A percentile compares a stretch with the other conserved stretches of the same genome.
These are phyloP conservation scores for Potamarius usumacintae DNA, from an alignment of 2,113 vertebrate genomes.

Conservation along the genomic window DNA sequence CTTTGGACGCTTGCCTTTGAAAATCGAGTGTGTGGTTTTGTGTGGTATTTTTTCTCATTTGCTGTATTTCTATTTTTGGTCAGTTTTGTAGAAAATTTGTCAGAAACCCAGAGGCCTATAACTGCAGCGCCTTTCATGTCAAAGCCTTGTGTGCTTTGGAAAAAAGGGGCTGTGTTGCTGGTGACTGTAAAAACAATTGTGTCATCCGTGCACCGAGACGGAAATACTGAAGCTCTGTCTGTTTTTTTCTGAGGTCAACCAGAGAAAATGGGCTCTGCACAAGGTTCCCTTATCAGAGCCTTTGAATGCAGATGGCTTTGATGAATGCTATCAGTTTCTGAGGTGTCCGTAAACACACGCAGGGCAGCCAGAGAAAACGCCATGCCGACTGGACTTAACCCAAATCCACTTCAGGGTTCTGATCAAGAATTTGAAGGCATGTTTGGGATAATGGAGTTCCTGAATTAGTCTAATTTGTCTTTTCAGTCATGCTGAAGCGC, in stretches of 20 bases:
- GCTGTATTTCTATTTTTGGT: slow-evolving; percentile 43
- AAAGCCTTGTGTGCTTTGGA: slow-evolving; percentile 35
- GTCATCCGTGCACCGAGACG: slow-evolving; percentile 19
- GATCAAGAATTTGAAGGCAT: not conserved
- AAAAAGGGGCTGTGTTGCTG: slow-evolving; percentile 18
- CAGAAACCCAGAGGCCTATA: not conserved
- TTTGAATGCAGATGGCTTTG: slow-evolving; percentile 23
- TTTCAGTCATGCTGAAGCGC: not conserved
- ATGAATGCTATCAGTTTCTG: slow-evolving; percentile 14
- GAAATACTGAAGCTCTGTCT: slow-evolving; percentile 26
- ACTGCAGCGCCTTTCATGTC: slow-evolving; percentile 26
- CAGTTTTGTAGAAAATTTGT: slow-evolving; percentile 9
- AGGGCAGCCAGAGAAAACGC: slow-evolving; percentile 2
- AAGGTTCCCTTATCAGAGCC: slow-evolving; percentile 26
- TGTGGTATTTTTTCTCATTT: slow-evolving; percentile 21
- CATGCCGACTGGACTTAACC: not conserved
- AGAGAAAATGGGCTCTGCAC: not conserved
- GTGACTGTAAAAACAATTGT: slow-evolving; percentile 43
- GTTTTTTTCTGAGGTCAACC: slow-evolving; percentile 33
- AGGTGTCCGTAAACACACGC: not conserved
- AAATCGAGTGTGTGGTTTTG: slow-evolving; percentile 34
- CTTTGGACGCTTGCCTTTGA: slow-evolving; percentile 8
- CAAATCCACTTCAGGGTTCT: not conserved
- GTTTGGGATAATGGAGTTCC: not conserved
- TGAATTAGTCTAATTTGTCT: not conserved